Evolutionary conservation across 2,797 vertebrate genomes (phyloP).

Genomic region (Lagocephalus sceleratus): DNA sequence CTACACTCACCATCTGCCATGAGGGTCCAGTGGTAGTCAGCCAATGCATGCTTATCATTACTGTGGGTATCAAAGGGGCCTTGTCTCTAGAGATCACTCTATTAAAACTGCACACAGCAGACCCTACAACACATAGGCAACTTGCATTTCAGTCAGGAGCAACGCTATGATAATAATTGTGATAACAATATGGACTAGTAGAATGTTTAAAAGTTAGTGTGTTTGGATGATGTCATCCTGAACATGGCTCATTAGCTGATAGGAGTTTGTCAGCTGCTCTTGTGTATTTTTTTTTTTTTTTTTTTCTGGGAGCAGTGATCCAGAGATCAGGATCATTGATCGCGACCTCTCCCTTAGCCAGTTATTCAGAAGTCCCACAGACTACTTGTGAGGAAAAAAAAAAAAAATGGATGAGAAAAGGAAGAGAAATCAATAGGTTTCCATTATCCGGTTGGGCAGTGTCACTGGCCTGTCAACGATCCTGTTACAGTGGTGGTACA

Average conservation of each 20-base stretch:
- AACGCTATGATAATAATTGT: neutral
- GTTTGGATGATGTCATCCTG: neutral
- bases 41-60: constrained; percentile 77
- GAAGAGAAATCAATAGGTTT: constrained; percentile 96
- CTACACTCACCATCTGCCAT: constrained; percentile 84
- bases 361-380: constrained; percentile 82
- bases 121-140: constrained; percentile 27
- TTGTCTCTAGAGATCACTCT: constrained; percentile 74
- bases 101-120: constrained; percentile 72
- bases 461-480: constrained; percentile 99
- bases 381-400: constrained; percentile 57
- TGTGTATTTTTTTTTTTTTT: no score
- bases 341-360: constrained; percentile 70
- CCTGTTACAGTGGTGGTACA: constrained; percentile 82
- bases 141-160: constrained; percentile 15
- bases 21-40: constrained; percentile 65
- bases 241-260: neutral
- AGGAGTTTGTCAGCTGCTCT: constrained; percentile 28
- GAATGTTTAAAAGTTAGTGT: no score
- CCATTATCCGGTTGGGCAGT: constrained; percentile 96
- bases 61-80: constrained; percentile 76
- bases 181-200: no score
- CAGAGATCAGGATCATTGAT: constrained; percentile 67
- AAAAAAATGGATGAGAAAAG: constrained; percentile 14
- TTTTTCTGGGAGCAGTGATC: constrained; percentile 48